Evolutionary conservation across 2,888 invertebrate genomes (phyloP).

Genomic region (Chelonus formosanus): DNA sequence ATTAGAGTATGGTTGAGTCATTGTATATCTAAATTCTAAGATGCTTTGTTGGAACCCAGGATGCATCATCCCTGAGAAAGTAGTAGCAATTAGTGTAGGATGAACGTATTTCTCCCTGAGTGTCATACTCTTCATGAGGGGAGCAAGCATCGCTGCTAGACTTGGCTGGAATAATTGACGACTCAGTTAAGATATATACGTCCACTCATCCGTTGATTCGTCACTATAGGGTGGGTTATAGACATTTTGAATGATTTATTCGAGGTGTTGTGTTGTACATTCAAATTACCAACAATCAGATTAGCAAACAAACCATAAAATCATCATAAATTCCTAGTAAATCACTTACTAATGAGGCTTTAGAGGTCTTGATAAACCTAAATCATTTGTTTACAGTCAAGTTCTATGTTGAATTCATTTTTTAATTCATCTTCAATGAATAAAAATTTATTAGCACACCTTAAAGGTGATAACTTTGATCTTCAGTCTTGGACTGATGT

Average conservation of each 20-base stretch:
- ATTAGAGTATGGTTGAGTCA: not conserved
- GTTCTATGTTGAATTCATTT: too few species aligned
- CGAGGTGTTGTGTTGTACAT: not conserved
- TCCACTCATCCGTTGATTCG: conserved; percentile 19
- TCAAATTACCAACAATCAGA: not conserved
- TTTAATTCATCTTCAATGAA: too few species aligned
- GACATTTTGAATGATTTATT: not conserved
- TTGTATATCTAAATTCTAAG: conserved; percentile 9
- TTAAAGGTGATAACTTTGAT: too few species aligned
- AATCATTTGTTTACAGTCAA: too few species aligned
- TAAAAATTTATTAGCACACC: too few species aligned
- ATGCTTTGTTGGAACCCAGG: conserved; percentile 13
- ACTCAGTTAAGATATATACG: conserved; percentile 21
- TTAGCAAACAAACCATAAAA: too few species aligned
- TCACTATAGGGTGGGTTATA: not conserved
- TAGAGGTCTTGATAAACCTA: too few species aligned
- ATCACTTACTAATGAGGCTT: too few species aligned
- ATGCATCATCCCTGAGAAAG: conserved; percentile 51
- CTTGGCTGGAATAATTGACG: conserved; percentile 26
- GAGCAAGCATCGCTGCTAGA: conserved; percentile 18
- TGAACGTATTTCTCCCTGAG: conserved; percentile 40
- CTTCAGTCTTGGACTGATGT: too few species aligned
- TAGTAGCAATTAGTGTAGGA: conserved; percentile 59
- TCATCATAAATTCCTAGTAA: too few species aligned
- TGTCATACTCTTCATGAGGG: conserved; percentile 6